Evolutionary conservation across 2,797 vertebrate species (phyloP).

Genomic region (Schizopygopsis malacanthus): DNA sequence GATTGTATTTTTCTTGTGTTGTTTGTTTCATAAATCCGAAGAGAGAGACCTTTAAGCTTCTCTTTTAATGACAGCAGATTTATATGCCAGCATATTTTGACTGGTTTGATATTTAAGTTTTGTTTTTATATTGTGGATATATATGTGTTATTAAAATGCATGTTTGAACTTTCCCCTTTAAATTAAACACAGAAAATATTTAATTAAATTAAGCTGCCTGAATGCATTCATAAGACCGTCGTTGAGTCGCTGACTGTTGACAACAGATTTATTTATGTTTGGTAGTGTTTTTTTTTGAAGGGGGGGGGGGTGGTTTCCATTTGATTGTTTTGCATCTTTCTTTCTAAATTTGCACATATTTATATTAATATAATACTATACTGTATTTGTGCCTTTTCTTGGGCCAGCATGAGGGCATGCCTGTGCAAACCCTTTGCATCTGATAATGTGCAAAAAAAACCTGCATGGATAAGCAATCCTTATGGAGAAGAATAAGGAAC

Average conservation of each 20-base stretch:
- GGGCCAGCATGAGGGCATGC: background rate
- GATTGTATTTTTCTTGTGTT: too few species aligned
- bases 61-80: background rate
- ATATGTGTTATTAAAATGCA: background rate
- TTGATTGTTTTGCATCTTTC: too few species aligned
- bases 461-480: background rate
- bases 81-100: background rate
- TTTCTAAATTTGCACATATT: background rate
- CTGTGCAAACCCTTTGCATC: background rate
- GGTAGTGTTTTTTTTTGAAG: background rate
- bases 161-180: too few species aligned
- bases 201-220: too few species aligned
- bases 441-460: background rate
- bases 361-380: background rate
- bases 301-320: too few species aligned
- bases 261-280: background rate
- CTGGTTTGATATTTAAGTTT: too few species aligned
- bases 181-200: too few species aligned
- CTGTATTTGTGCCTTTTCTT: background rate
- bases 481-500: background rate
- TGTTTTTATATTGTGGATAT: too few species aligned
- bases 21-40: too few species aligned
- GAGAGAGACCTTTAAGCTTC: background rate
- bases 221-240: too few species aligned
- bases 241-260: background rate